phyloP scores from a whole-genome alignment of 2,797 vertebrate species.

The Melanotaenia parkinsoni region DNA sequence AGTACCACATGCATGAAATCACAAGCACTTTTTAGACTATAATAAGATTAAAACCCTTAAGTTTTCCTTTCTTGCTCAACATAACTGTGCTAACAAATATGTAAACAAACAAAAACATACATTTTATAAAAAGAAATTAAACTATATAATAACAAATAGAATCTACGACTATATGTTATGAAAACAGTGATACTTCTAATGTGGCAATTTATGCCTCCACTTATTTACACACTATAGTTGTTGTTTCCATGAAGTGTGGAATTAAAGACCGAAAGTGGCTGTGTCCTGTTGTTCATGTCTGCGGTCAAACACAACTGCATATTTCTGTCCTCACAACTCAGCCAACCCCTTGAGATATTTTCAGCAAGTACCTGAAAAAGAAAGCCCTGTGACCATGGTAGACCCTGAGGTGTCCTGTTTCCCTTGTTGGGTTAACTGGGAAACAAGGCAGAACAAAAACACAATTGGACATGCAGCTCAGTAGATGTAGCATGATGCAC shows the following conservation, averaged over 20 bases:
- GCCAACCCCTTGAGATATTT: slow-evolving; percentile 79
- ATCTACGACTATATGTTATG: not conserved
- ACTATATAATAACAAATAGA: slow-evolving; percentile 3
- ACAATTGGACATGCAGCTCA: not conserved
- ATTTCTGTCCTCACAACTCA: slow-evolving; percentile 77
- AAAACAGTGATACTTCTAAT: slow-evolving; percentile 17
- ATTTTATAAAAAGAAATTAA: not conserved
- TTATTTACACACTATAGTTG: slow-evolving; percentile 11
- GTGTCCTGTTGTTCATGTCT: slow-evolving; percentile 62
- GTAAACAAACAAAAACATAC: not conserved
- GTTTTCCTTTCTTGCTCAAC: not conserved
- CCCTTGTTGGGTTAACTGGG: slow-evolving; percentile 58
- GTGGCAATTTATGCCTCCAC: slow-evolving; percentile 10
- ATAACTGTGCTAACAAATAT: not conserved
- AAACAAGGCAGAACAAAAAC: slow-evolving; percentile 40
- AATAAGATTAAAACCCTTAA: not conserved
- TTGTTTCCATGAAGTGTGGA: slow-evolving; percentile 20
- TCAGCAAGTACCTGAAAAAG: slow-evolving; percentile 82
- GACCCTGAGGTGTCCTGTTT: slow-evolving; percentile 67
- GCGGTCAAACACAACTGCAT: slow-evolving; percentile 57
- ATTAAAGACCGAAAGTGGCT: slow-evolving; percentile 40
- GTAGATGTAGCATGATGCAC: not conserved
- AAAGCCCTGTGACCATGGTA: slow-evolving; percentile 61
- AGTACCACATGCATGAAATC: not conserved
- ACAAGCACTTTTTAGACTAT: not conserved